Base-by-base conservation (phyloP, 92 coral and sea anemone genomes). In the Epizoanthus stellaris region DNA sequence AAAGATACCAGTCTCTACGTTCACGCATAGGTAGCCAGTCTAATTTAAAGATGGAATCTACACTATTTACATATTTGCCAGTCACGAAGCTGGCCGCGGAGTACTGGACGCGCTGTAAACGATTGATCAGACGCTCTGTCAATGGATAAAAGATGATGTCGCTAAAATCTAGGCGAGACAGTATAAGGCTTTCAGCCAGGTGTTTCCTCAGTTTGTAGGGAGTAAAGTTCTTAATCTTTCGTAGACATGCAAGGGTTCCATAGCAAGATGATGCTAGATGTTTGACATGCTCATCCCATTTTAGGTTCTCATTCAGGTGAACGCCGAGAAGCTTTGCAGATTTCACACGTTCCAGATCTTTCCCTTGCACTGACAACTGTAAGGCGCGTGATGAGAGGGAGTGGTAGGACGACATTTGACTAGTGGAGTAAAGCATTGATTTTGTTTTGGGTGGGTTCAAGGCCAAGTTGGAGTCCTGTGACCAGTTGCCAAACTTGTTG, bases 81-180 rank as follows among this genome's bases (percentile, higher is more conserved):
- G 79, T 68, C 2, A 89, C 91, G 52, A 84, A 88, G 59, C 88
- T 88, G 73, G 91, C 91, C 11, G 88, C 88, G 7, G 88, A 65
- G 54, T 20, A 82, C 64, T 88, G 81, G 39, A 89, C 66, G 36
- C 88, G 88, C 67, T 89, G 86, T 76, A 89, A 58, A 7, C 88
- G 56, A 11, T 89, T 83, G 19, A 82, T n/a, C 45, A 88, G 84
- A 25, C 60, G 17, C 21, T 82, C 80, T 3, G 86, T 76, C 57
- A 84, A 52, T 68, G 91, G 88, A 21, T 85, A 65, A 25, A 74
- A 85, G 6, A 84, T 67, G 5, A 45, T 84, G 40, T 84, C 82
- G 40, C 47, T 38, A 56, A 64, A 85, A 58, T 76, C 76, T 17
- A 85, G 57, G 21, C 68, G 64, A 15, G 84, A 42, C 8, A 76